Evolutionary conservation across 2,888 invertebrate species (phyloP).

Genomic region (Thyatira batis): DNA sequence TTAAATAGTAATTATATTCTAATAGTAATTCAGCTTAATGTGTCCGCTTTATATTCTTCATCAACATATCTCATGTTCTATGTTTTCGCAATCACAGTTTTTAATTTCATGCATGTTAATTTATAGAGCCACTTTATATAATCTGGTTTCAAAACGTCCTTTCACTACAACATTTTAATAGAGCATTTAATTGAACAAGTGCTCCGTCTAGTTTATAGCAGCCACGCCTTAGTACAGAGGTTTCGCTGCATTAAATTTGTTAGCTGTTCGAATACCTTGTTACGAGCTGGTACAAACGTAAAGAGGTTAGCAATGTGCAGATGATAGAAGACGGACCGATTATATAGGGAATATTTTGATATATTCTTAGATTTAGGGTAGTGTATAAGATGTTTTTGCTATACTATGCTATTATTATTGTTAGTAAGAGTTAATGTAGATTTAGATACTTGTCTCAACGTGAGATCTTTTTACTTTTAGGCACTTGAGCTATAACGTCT

Average conservation of each 20-base stretch:
- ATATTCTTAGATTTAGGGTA: no score
- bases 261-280: constrained; percentile 17
- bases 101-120: constrained; percentile 8
- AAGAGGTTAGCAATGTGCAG: not conserved
- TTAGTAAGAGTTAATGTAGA: no score
- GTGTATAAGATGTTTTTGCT: no score
- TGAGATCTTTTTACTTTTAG: no score
- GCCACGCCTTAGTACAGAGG: constrained; percentile 51
- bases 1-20: no score
- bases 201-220: constrained; percentile 26
- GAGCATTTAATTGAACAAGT: constrained; percentile 47
- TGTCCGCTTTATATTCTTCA: not conserved
- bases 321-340: not conserved
- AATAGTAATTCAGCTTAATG: not conserved
- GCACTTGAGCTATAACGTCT: no score
- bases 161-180: constrained; percentile 44
- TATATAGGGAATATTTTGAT: not conserved
- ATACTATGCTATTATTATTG: no score
- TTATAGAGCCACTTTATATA: constrained; percentile 35
- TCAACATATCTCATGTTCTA: not conserved
- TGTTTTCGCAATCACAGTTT: constrained; percentile 2
- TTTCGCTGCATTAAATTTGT: constrained; percentile 47
- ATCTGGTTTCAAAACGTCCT: constrained; percentile 35
- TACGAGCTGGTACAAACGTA: not conserved
- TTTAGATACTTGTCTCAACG: no score